Base-by-base conservation (phyloP, 2,797 vertebrate species). In the Petrocephalus schoutedeni region DNA sequence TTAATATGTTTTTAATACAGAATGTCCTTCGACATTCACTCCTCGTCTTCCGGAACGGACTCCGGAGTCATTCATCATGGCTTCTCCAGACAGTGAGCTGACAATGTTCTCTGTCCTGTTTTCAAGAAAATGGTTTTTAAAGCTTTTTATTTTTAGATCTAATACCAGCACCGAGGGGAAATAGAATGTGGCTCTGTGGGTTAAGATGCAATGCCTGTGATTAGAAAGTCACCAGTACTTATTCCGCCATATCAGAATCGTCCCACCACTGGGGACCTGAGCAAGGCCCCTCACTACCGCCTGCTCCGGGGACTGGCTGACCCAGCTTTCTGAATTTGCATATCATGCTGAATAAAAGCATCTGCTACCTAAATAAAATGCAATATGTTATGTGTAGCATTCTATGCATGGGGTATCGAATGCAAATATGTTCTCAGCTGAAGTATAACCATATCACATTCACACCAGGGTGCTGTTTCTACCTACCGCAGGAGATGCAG, bases 11-110 rank as follows among this genome's bases (percentile, higher is more conserved):
- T 57, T 56, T 86, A 53, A 14, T 12, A 21, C 36, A 88, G 87
- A 87, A 86, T 93, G 92, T 56, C 89, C 90, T 89, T 91, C 93
- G 51, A 92, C 94, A n/a, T 92, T 94, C 32, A 94, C 93, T 88
- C 93, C 93, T 7, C 94, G 95, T 0, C 93, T 97, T 86, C 96
- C 96, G 82, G 94, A 95, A 89, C 95, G 96, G 93, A 96, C 96
- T 1, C 94, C 92, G 0, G 96, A 96, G 82, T 97, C 96, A 0
- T 97, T 95, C 89, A 14, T 96, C 88, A 91, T 96, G 41, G 91
- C 95, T 54, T 92, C 93, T 53, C 92, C 93, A 87, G 92, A 92
- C 32, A 90, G 97, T 97, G 89, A 95, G 95, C 93, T 4, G 86
- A 82, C 4, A 10, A 10, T 51, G 5, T 51, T 51, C 45, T 28